Evolutionary conservation across 2,113 vertebrate species (phyloP), one percentile per base, ranked within the genome.

Genomic region (Lepus europaeus): DNA sequence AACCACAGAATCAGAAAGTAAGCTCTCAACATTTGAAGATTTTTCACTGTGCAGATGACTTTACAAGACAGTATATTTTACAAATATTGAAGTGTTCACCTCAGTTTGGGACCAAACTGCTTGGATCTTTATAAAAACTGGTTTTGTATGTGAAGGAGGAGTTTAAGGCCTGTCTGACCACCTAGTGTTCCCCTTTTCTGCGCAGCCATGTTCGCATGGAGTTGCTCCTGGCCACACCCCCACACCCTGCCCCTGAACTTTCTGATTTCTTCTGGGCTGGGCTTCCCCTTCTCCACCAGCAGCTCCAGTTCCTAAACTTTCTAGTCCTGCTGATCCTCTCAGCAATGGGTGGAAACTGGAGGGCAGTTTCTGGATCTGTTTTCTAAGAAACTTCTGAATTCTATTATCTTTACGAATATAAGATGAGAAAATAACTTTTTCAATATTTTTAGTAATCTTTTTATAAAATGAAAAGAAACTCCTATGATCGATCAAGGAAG

Each of bases 371-470:
- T 97, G 96, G 97, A 36, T 97, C 97, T 97, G 95, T 98, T 98
- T 98, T 98, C 98, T 98, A 98, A 98, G 98, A 96, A 98, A 97
- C 98, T 97, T 98, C 96, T 17, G 96, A 97, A 98, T 98, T 36
- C 36, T 36, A 36, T 36, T 98, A 97, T 98, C 97, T 97, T 97
- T 96, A 97, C 97, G 96, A 96, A 97, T 96, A 95, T 78, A 98
- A 98, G 97, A 96, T 97, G 96, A 98, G 92, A 98, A 96, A 96
- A 98, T 95, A 97, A 98, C 96, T 98, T 98, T 98, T 98, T 98
- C 98, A 98, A 97, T 98, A 98, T 98, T 98, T 98, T 98, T 98
- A 98, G 98, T 98, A 98, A 98, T 97, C 98, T 98, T 98, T 98
- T 98, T 98, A 98, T 98, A 98, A 98, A 98, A 98, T 72, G 93